These are phyloP conservation scores for Clarias magur DNA, from an alignment of 2,113 vertebrate genomes.

Conservation along the genomic window DNA sequence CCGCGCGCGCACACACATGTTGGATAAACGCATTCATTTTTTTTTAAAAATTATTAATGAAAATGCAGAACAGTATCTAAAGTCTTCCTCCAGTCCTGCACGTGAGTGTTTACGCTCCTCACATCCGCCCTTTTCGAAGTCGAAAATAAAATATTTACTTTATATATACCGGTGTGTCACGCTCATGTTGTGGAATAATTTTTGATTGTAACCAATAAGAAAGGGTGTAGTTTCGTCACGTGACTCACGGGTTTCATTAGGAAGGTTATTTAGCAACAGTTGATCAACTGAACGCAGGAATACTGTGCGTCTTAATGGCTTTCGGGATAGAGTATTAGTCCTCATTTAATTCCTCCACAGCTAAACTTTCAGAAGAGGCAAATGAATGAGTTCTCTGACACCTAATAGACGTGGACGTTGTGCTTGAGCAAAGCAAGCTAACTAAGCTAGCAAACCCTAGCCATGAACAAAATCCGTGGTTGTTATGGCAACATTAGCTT, in stretches of 20 bases:
- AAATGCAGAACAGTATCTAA: too few relatives aligned
- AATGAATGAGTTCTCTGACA: neutral
- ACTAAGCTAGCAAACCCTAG: neutral
- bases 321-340: neutral
- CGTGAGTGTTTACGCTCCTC: neutral
- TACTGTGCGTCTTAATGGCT: neutral
- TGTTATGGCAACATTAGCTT: neutral
- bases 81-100: neutral
- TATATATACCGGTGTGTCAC: neutral
- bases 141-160: neutral
- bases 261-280: neutral
- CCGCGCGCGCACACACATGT: neutral
- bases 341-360: neutral
- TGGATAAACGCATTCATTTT: neutral
- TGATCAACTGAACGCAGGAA: neutral
- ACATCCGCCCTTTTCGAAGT: neutral
- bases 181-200: neutral
- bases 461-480: neutral
- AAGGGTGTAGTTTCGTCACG: neutral
- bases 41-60: neutral
- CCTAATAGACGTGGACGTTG: neutral
- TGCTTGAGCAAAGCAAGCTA: neutral
- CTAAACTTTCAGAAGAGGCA: neutral
- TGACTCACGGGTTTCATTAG: neutral
- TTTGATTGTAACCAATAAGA: neutral